Evolutionary conservation across 37 sponge, comb jelly and placozoan species (phyloP).

Genomic region (Mnemiopsis leidyi): DNA sequence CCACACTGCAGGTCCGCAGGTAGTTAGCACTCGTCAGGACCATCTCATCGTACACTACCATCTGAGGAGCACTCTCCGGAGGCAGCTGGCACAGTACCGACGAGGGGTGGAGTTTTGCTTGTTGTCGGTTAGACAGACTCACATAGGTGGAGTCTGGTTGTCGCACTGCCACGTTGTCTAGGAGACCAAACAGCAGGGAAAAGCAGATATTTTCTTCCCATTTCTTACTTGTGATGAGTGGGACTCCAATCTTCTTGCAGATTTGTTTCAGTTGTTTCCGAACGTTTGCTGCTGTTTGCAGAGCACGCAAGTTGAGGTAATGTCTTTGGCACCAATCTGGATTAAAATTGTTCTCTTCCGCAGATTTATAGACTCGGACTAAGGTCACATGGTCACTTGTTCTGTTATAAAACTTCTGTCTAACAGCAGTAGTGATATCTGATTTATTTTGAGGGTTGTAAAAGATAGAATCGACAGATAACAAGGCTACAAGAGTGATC

Average conservation of each 20-base stretch:
- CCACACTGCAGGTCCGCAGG: constrained; percentile 27
- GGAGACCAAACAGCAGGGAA: neutral
- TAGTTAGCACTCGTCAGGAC: constrained; percentile 55
- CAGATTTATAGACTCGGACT: constrained; percentile 75
- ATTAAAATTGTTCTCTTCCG: constrained; percentile 73
- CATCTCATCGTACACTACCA: constrained; percentile 51
- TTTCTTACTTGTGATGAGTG: constrained; percentile 62
- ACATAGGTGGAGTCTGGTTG: constrained; percentile 40
- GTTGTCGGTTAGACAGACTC: constrained; percentile 39
- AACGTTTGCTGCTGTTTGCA: constrained; percentile 74
- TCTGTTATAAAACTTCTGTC: constrained; percentile 72
- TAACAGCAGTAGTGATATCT: constrained; percentile 64
- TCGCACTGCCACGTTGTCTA: constrained; percentile 14
- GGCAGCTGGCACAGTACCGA: constrained; percentile 19
- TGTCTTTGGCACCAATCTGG: constrained; percentile 84
- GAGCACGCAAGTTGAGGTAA: constrained; percentile 79
- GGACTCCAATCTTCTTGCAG: constrained; percentile 70
- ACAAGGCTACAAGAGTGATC: constrained; percentile 78
- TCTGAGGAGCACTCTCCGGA: neutral
- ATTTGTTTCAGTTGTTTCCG: constrained; percentile 77
- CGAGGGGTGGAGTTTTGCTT: constrained; percentile 49
- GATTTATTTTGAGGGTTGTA: constrained; percentile 78
- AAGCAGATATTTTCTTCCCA: constrained; percentile 61
- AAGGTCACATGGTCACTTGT: constrained; percentile 90
- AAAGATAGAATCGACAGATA: constrained; percentile 86